Base-by-base conservation (phyloP, 2,797 vertebrate genomes). In the Hephaestus fuliginosus region DNA sequence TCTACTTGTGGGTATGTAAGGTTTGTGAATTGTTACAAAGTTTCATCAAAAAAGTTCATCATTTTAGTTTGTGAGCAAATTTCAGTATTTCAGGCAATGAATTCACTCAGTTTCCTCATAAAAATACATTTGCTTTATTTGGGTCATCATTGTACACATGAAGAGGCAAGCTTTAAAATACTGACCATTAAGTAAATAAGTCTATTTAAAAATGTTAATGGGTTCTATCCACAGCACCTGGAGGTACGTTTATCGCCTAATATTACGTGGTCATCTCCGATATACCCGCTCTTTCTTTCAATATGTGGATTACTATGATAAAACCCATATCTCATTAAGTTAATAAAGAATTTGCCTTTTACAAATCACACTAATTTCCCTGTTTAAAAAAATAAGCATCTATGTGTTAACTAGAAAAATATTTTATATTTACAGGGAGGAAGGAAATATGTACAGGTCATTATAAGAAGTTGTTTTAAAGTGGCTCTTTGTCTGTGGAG, bases 41-140 rank as follows among this genome's bases (percentile, higher is more conserved):
- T 25, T 25, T 25, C 25, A 25, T 25, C 25, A 25, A 25, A 25
- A 25, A n/a, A n/a, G n/a, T 30, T 30, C 2, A 39, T 56, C n/a
- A 49, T 49, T 49, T 61, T 68, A 8, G 20, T 36, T 52, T 71
- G 22, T 33, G 25, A 43, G 2, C 20, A 69, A 66, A 2, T 66
- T 56, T 70, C n/a, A 53, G 0, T 44, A 63, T 51, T 1, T 14
- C 10, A 66, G 10, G n/a, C 5, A 79, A 72, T 36, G 1, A 60
- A 84, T 75, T 43, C 62, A 83, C 44, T 33, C 66, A 3, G 11
- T 44, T 49, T 67, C 51, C 30, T 74, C 49, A 74, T 85, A 91
- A 91, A 94, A 93, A 93, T 87, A 92, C 71, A 88, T 86, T 88
- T 87, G 75, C 86, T 93, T 94, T 94, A 94, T 95, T 92, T 78